A percentile compares a stretch with the other conserved stretches of the same genome.
These are phyloP conservation scores for Cartodere bifasciata DNA, from an alignment of 2,888 invertebrate genomes.

Conservation along the genomic window DNA sequence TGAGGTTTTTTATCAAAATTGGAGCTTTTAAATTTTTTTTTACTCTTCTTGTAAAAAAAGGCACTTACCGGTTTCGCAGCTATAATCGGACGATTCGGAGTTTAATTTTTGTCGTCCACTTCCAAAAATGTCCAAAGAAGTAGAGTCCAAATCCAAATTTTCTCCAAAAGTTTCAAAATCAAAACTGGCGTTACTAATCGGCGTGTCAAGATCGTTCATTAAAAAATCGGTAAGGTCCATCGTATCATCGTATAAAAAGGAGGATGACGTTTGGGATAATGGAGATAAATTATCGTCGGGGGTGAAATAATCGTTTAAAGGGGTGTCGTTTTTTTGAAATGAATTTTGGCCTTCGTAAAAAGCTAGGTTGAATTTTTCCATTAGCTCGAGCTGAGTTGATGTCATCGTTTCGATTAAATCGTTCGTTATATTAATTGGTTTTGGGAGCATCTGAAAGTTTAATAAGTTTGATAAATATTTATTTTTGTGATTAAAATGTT, in stretches of 20 bases:
- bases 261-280: constrained; percentile 1
- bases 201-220: constrained; percentile 8
- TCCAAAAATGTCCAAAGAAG: constrained; percentile 9
- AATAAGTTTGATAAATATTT: background rate
- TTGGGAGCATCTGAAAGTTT: constrained; percentile 19
- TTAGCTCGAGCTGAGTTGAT: constrained; percentile 29
- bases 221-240: constrained; percentile 12
- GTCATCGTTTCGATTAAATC: constrained; percentile 22
- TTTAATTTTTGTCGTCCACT: constrained; percentile 4
- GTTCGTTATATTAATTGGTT: constrained; percentile 18
- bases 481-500: too few relatives aligned
- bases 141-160: background rate
- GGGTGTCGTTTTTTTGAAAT: constrained; percentile 23
- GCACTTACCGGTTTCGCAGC: constrained; percentile 3
- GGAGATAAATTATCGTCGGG: constrained; percentile 10
- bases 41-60: too few relatives aligned
- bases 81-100: constrained; percentile 5
- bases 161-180: constrained; percentile 8
- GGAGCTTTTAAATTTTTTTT: too few relatives aligned
- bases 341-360: constrained; percentile 33
- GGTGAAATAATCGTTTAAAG: constrained; percentile 23
- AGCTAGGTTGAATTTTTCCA: constrained; percentile 34
- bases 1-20: too few relatives aligned
- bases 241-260: constrained; percentile 16
- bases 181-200: constrained; percentile 6